These are phyloP conservation scores for Neosalanx taihuensis DNA, from an alignment of 2,797 vertebrate species.

Conservation along the genomic window DNA sequence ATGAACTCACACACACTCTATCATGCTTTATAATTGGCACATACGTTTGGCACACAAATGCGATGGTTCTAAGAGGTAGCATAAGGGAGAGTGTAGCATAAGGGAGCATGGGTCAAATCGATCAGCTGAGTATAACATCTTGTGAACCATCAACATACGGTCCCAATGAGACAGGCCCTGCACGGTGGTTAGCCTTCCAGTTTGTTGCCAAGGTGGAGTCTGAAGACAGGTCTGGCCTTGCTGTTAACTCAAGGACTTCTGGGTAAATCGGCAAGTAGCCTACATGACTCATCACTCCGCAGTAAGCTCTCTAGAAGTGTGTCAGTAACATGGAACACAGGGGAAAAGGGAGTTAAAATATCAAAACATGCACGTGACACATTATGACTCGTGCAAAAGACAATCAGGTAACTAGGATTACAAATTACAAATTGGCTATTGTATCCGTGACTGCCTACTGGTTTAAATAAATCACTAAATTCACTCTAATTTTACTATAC, in stretches of 20 bases:
- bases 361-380: no score
- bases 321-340: no score
- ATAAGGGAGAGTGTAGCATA: slow-evolving; percentile 9
- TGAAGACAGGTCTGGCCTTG: background rate
- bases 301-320: no score
- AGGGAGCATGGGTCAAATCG: slow-evolving; percentile 3
- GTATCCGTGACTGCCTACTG: no score
- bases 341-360: no score
- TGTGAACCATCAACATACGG: slow-evolving; percentile 15
- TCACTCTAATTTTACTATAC: background rate
- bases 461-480: no score
- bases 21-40: slow-evolving; percentile 4
- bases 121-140: background rate
- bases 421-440: no score
- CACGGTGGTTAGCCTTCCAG: background rate
- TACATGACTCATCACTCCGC: background rate
- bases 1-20: slow-evolving; percentile 10
- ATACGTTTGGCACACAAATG: background rate
- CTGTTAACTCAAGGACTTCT: background rate
- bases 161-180: slow-evolving; percentile 1
- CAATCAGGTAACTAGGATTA: no score
- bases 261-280: background rate
- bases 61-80: background rate
- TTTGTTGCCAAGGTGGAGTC: background rate
- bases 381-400: no score